Percentiles rank a stretch among this genome's conserved stretches.
These are phyloP conservation scores for Phaonia tiefii DNA, from an alignment of 2,888 invertebrate species.

Conservation along the genomic window DNA sequence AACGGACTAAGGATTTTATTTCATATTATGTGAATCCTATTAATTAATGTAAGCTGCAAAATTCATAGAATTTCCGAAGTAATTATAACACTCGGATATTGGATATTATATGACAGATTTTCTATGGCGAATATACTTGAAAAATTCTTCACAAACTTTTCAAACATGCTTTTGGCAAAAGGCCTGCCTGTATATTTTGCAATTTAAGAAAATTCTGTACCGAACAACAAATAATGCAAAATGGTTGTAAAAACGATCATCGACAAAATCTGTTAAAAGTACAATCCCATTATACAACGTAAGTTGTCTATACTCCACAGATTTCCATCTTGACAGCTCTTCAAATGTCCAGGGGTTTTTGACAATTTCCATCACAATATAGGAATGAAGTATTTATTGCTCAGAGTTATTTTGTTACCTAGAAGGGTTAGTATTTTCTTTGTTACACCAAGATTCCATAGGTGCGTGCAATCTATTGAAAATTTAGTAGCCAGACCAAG, in stretches of 20 bases:
- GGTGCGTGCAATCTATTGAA: neutral
- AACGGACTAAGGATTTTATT: too few relatives aligned
- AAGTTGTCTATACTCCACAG: neutral
- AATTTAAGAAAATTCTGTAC: neutral
- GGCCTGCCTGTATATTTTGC: neutral
- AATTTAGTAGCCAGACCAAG: neutral
- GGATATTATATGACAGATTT: too few relatives aligned
- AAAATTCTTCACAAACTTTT: neutral
- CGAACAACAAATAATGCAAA: neutral
- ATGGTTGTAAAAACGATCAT: neutral
- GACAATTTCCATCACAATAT: too few relatives aligned
- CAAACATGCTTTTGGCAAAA: neutral
- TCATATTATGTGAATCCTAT: too few relatives aligned
- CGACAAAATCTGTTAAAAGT: neutral
- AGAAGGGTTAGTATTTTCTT: neutral
- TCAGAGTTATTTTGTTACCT: neutral
- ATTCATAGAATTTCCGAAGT: too few relatives aligned
- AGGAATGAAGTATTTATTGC: neutral
- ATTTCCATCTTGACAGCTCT: neutral
- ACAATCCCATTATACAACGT: neutral
- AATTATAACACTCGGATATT: too few relatives aligned
- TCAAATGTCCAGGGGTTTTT: too few relatives aligned
- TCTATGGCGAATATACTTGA: too few relatives aligned
- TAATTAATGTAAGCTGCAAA: neutral
- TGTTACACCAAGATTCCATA: neutral